phyloP scores from a whole-genome alignment of 2,113 vertebrate genomes.

The Herpailurus yagouaroundi region DNA sequence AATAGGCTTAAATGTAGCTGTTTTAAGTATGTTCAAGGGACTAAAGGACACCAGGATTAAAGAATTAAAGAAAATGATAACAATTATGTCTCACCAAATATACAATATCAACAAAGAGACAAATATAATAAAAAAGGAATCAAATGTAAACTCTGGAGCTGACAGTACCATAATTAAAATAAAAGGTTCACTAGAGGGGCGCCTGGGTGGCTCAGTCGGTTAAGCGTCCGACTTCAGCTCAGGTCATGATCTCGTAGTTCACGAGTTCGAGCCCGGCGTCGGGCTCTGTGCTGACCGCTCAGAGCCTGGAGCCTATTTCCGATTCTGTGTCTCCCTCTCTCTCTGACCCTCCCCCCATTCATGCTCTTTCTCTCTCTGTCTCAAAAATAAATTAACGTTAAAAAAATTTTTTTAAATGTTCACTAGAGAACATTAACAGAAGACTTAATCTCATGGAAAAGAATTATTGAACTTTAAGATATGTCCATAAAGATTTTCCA shows the following conservation, averaged over 20 bases:
- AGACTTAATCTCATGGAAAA: neutral
- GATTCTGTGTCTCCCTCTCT: too few relatives aligned
- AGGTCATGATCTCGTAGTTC: too few relatives aligned
- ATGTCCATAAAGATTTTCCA: neutral
- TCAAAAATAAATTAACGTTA: too few relatives aligned
- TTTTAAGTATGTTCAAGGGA: neutral
- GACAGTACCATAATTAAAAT: neutral
- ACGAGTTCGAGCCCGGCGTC: accelerated
- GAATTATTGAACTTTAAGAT: neutral
- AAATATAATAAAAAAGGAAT: neutral
- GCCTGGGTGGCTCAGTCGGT: too few relatives aligned
- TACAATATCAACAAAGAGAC: neutral
- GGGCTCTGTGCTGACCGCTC: too few relatives aligned
- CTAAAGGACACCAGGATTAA: neutral
- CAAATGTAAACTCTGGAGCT: neutral
- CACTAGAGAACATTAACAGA: neutral
- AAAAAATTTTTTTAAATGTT: neutral
- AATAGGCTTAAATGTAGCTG: neutral
- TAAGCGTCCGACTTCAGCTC: too few relatives aligned
- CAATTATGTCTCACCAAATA: neutral
- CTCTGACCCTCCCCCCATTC: too few relatives aligned
- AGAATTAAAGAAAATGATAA: neutral
- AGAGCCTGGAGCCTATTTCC: accelerated
- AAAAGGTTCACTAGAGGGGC: neutral
- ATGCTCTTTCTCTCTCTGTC: too few relatives aligned